Base-by-base conservation (phyloP, 1,140 invertebrate genomes). In the Drosophila paulistorum region DNA sequence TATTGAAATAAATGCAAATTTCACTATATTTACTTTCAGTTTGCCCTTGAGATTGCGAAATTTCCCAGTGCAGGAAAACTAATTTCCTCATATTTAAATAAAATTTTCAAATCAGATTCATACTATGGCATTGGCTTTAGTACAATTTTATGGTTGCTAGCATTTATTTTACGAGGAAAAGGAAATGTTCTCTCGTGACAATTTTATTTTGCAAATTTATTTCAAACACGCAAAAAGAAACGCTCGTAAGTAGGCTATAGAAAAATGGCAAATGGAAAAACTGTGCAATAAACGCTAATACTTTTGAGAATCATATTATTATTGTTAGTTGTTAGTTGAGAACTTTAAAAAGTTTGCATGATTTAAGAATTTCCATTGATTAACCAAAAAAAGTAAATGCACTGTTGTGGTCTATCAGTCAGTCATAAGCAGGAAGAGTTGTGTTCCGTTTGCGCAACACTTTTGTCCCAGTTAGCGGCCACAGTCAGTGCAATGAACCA, bases 401-500 rank as follows among this genome's bases (percentile, higher is more conserved):
- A 68, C 39, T 58, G 14, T 33, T 55, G 65, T 67, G 51, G 57
- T 42, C 37, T 74, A 35, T 13, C 30, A 17, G 37, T 26, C 5
- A 20, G 17, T 17, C 17, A 17, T 13, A 60, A 30, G 58, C 68
- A 59, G 45, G 48, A 59, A 69, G 26, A 5, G 71, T 54, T 57
- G 48, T 72, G 26, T 51, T 58, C 30, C 37, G 67, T 68, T 57
- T 58, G 65, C 45, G 69, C 74, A 57, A 51, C 45, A 70, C 13
- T 42, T 71, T 66, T 84, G 84, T 60, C 84, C 84, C 72, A 89
- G 74, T 84, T 87, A 71, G 82, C 20, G 81, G 77, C 74, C 54
- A 81, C 48, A 62, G 66, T 33, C 75, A 86, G 82, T 85, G 71
- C 82, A 85, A 75, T 85, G 82, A 85, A 85, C 82, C 75, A 86